Evolutionary conservation across 2,888 invertebrate species (phyloP), one percentile per base, ranked within the genome.

Genomic region (Cheilosia soror): DNA sequence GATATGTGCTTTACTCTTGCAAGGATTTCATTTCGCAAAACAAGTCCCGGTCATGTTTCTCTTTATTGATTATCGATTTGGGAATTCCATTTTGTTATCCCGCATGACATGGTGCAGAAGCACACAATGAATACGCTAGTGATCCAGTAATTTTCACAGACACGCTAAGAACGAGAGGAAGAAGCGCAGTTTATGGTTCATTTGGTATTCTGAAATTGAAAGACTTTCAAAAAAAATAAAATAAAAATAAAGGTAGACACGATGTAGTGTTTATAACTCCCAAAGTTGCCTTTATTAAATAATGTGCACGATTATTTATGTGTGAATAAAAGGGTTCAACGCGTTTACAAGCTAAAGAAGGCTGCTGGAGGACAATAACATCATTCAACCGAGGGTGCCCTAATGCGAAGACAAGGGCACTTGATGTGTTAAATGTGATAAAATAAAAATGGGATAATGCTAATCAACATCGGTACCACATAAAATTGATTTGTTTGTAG

Each of bases 11-110:
- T 37, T 57, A 13, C 37, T 33, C 20, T 47, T 7, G 47, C 7
- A 25, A 73, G 71, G 55, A 65, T 81, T 85, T 76, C 81, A 76
- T 77, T 81, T 66, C 37, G 66, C 40, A 72, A 73, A 77, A 85
- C 85, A 85, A 76, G 81, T 81, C 85, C 72, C 85, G 85, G 85
- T 85, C 85, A 81, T 85, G 85, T 85, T 81, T 77, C 85, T 77
- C 66, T 81, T 87, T 91, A 92, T 91, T 91, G 91, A 91, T 92
- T 91, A 91, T 90, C 91, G 90, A 92, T 91, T 91, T 91, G 91
- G 91, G 91, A 91, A 90, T 91, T 89, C 72, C 78, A 85, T 66
- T 85, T 80, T 49, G 81, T 57, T 71, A 76, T 49, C 44, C 75
- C 33, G 68, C 71, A 76, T 66, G 77, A 77, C 62, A 68, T 62